Percentiles rank a stretch among this genome's conserved stretches.
Evolutionary conservation across 2,888 invertebrate species (phyloP).

Genomic region (Eupithecia inturbata): DNA sequence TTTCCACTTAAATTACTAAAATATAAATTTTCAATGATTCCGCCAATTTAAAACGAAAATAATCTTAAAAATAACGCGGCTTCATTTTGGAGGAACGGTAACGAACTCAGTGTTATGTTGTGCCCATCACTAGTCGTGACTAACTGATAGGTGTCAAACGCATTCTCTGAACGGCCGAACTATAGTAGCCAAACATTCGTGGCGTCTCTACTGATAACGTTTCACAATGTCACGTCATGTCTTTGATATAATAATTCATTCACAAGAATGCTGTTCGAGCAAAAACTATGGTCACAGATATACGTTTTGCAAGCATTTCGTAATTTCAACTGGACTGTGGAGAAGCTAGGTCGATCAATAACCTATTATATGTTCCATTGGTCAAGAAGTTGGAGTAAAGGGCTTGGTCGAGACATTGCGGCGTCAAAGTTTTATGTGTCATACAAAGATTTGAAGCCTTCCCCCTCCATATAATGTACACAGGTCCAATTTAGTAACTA

Average conservation of each 20-base stretch:
- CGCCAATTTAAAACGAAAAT: too few species aligned
- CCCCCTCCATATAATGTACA: too few species aligned
- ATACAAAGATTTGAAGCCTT: not conserved
- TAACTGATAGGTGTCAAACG: too few species aligned
- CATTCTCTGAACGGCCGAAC: too few species aligned
- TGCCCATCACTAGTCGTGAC: too few species aligned
- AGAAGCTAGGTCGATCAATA: slow-evolving; percentile 17
- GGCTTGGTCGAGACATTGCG: not conserved
- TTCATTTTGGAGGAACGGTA: too few species aligned
- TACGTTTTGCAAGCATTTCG: slow-evolving; percentile 22
- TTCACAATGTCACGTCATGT: slow-evolving; percentile 4
- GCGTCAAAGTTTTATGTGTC: not conserved
- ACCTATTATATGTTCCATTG: slow-evolving; percentile 17
- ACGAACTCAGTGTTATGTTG: too few species aligned
- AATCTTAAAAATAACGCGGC: too few species aligned
- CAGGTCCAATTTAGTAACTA: too few species aligned
- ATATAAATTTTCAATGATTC: too few species aligned
- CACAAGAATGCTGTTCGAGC: not conserved
- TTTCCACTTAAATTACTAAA: too few species aligned
- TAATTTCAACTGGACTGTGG: slow-evolving; percentile 10
- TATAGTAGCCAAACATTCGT: not conserved
- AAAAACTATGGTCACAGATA: slow-evolving; percentile 10
- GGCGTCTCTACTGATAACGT: not conserved
- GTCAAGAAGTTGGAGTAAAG: slow-evolving; percentile 19
- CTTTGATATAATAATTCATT: slow-evolving; percentile 3